These are phyloP conservation scores for Volucella inanis DNA, from an alignment of 2,888 invertebrate genomes.

Conservation along the genomic window DNA sequence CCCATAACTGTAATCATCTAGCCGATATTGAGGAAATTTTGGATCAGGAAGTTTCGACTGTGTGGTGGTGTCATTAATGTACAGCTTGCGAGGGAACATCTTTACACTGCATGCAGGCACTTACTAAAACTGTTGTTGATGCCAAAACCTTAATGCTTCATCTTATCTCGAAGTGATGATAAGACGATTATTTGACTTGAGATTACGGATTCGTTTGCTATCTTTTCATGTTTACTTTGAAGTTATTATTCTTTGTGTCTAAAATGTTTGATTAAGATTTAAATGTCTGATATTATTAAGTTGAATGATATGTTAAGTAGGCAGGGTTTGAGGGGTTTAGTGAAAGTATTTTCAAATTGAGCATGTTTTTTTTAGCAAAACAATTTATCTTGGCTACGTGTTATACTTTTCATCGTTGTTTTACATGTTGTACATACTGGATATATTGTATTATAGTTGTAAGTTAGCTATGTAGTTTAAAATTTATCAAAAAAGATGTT, in stretches of 20 bases:
- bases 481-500: too few relatives aligned
- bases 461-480: too few relatives aligned
- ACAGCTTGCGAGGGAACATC: constrained; percentile 63
- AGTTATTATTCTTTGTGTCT: background rate
- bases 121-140: constrained; percentile 1
- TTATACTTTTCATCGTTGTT: too few relatives aligned
- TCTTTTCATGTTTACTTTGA: background rate
- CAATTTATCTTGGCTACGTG: too few relatives aligned
- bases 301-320: background rate
- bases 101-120: background rate
- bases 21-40: constrained; percentile 65
- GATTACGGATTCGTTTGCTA: background rate
- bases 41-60: constrained; percentile 64
- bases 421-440: too few relatives aligned
- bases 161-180: constrained; percentile 14
- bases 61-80: constrained; percentile 35
- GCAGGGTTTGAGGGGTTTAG: too few relatives aligned
- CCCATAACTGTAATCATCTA: constrained; percentile 76
- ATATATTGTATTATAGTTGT: too few relatives aligned
- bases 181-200: background rate
- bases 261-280: constrained; percentile 21
- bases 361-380: too few relatives aligned
- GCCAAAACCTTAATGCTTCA: background rate
- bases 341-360: too few relatives aligned
- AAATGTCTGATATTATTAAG: background rate